Base-by-base conservation (phyloP, 2,113 vertebrate species). In the Hiodon alosoides region DNA sequence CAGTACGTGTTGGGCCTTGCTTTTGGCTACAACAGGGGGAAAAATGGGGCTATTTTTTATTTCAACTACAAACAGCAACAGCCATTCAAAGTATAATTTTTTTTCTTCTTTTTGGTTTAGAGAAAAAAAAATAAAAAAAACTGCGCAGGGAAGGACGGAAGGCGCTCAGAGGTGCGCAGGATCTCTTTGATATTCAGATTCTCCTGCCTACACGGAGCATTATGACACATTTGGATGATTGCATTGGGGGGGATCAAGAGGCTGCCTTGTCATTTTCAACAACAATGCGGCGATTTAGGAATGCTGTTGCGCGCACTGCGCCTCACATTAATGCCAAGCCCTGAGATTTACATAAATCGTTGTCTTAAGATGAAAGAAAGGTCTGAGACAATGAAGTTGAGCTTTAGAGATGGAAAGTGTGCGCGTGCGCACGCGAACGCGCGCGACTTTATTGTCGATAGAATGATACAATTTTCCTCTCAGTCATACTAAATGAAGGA, bases 311-410 rank as follows among this genome's bases (percentile, higher is more conserved):
- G 88, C 90, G 86, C 87, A 88, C 81, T 77, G 88, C 83, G 80
- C 89, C 83, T 83, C 79, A 86, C 89, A 90, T 92, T 92, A 91
- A 89, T 79, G 88, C 87, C 76, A 76, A 86, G 85, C 87, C 87
- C 83, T 84, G 82, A 91, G 91, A 92, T 92, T 91, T 92, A 91
- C 91, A 92, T 91, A 92, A 91, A 91, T 91, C 90, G 91, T 92
- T 91, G 89, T 91, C 88, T 91, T 91, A 89, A 89, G 89, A 91
- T 91, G 90, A 91, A 91, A 91, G 90, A 88, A 81, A 54, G 80
- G 84, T 84, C 87, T 84, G 88, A 91, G 88, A 90, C 90, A 92
- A 92, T 90, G 88, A 90, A 89, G 89, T 90, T 90, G 89, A 91
- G 89, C 89, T 89, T 88, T 86, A 81, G 86, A 87, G 89, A 89